These are phyloP conservation scores for Bambusicola thoracicus DNA, from an alignment of 2,113 vertebrate species.

Conservation along the genomic window DNA sequence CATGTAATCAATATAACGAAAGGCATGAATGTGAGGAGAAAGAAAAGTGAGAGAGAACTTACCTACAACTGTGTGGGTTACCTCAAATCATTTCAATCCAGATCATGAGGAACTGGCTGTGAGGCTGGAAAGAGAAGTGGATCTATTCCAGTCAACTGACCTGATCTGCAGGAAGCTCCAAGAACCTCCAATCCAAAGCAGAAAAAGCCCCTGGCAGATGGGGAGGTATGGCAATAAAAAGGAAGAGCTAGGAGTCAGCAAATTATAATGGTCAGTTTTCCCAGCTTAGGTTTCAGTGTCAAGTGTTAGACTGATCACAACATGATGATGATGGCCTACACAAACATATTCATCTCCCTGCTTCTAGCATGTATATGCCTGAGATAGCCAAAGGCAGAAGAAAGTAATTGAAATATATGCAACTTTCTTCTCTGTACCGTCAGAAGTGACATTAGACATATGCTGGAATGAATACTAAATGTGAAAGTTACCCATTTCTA, in stretches of 20 bases:
- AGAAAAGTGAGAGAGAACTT: background rate
- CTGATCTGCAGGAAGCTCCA: background rate
- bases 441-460: background rate
- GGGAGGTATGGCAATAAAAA: background rate
- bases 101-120: background rate
- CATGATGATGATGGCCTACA: background rate
- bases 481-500: background rate
- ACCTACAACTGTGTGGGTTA: background rate
- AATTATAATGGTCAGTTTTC: background rate
- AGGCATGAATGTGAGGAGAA: background rate
- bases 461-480: background rate
- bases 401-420: background rate
- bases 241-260: background rate
- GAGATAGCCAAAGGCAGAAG: background rate
- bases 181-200: background rate
- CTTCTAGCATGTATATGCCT: background rate
- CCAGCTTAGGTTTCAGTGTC: background rate
- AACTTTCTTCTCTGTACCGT: background rate
- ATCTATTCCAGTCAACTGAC: background rate
- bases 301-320: background rate
- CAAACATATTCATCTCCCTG: background rate
- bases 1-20: background rate
- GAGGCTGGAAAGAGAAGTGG: background rate
- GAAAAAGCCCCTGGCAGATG: background rate
- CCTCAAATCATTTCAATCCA: background rate